Evolutionary conservation across 2,797 vertebrate genomes (phyloP), one percentile per base, ranked within the genome.

Genomic region (Oreortyx pictus): DNA sequence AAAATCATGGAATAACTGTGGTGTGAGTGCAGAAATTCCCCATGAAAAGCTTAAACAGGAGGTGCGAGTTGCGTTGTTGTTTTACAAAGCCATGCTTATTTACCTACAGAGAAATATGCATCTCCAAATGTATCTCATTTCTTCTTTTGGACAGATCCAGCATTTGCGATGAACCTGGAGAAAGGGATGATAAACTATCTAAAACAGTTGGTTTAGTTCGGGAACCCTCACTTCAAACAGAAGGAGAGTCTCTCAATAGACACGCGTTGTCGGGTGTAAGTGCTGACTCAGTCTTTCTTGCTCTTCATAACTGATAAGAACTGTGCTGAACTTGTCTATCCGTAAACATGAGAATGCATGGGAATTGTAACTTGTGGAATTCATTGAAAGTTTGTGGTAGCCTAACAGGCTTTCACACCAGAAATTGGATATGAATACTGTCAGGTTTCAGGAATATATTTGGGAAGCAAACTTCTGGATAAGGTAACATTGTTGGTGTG

Each of bases 81-180:
- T 54, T 54, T 54, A 54, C 16, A 18, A 54, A 54, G 52, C 29
- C 52, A 31, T 7, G 52, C 15, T 54, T 54, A 31, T 54, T 31
- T 54, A 54, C 16, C 6, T 54, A 18, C 27, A 50, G 49, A 50
- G 27, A 50, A 14, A 15, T 27, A 27, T 11, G 29, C 31, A 6
- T 41, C 64, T 73, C 24, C 39, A 91, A 78, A 31, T 7, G 6
- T 73, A 2, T 17, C 8, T 92, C 83, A 27, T 9, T 77, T 94
- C 94, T 91, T 93, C n/a, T 33, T 86, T 92, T 92, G 79, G n/a
- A 78, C 83, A 97, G 96, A 91, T 96, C 96, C 56, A 97, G 90
- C 65, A 87, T 95, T 91, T 96, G 96, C 95, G 97, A 97, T 47
- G 97, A 97, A 82, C 89, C 93, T 91, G 96, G 94, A 56, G 97